These are phyloP conservation scores for Drosophila anomalipes DNA, from an alignment of 2,888 invertebrate species.

Conservation along the genomic window DNA sequence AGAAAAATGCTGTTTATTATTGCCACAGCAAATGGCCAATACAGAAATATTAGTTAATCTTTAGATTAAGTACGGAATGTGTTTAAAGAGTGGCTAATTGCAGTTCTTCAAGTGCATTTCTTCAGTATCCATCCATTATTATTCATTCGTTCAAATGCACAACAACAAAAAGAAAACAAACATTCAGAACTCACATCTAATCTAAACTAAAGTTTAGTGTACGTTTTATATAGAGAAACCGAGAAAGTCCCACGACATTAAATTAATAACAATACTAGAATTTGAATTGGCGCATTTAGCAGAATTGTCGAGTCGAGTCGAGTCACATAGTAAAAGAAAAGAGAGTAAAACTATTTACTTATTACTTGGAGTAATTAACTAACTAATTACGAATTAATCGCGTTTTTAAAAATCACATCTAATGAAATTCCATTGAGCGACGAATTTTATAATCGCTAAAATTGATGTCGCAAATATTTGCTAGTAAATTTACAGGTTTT, in stretches of 20 bases:
- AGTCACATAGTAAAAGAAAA: slow-evolving; percentile 10
- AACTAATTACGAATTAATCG: slow-evolving; percentile 44
- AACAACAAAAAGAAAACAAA: slow-evolving; percentile 20
- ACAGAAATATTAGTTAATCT: slow-evolving; percentile 10
- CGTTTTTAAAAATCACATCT: slow-evolving; percentile 63
- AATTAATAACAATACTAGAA: slow-evolving; percentile 35
- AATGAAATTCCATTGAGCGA: slow-evolving; percentile 26
- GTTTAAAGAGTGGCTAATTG: slow-evolving; percentile 29
- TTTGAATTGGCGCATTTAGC: slow-evolving; percentile 75
- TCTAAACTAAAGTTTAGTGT: slow-evolving; percentile 45
- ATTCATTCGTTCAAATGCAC: slow-evolving; percentile 65
- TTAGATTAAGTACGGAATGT: slow-evolving; percentile 30
- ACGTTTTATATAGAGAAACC: slow-evolving; percentile 56
- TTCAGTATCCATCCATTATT: slow-evolving; percentile 76
- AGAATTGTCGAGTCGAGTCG: slow-evolving; percentile 65
- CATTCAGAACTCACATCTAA: slow-evolving; percentile 45
- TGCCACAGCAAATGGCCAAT: slow-evolving; percentile 19
- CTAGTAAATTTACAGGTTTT: slow-evolving; percentile 81
- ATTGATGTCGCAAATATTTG: slow-evolving; percentile 62
- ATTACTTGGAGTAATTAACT: slow-evolving; percentile 51
- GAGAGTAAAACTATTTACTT: slow-evolving; percentile 33
- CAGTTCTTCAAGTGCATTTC: slow-evolving; percentile 58
- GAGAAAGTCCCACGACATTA: slow-evolving; percentile 14
- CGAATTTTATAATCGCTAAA: slow-evolving; percentile 27
- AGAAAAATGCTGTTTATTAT: slow-evolving; percentile 6